Evolutionary conservation across 2,797 vertebrate species (phyloP), one percentile per base, ranked within the genome.

Genomic region (Hyperoplus lanceolatus): DNA sequence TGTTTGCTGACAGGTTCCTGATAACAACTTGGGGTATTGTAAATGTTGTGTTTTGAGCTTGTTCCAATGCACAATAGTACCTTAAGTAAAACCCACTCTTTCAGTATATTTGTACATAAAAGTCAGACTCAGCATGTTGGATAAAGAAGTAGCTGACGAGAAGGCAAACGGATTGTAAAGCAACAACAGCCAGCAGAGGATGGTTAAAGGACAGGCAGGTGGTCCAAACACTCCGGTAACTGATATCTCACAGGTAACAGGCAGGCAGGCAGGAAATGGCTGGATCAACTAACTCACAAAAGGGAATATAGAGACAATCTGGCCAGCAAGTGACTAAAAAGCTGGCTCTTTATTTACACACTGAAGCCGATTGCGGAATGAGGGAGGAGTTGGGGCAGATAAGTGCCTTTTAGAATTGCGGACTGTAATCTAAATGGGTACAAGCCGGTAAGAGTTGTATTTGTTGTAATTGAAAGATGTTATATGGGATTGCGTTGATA

Each of bases 301-400:
- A 18, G 43, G 39, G 77, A 29, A 29, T 29, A 18, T 48, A 43
- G 29, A 11, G 36, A 46, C 51, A 46, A 64, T 56, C 55, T 78
- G 64, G 74, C 29, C 78, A 73, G 75, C 56, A 6, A 73, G 48
- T 48, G 49, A 66, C 58, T 13, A 53, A 79, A 76, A 77, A 62
- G 64, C 68, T 29, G 29, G 58, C 50, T 62, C 10, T 49, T 4
- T 29, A 38, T 53, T 4, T 0, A 10, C 42, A 64, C 29, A 5
- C 59, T 36, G 59, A 75, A 45, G 56, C 51, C 68, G 69, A 66
- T 62, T 53, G 46, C 45, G 60, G 69, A 82, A 60, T 58, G 57
- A 68, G 29, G n/a, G 16, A 80, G 66, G 56, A 15, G 59, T 43
- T 55, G 29, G 50, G 79, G n/a, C 60, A 55, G 64, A 73, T 45